Conservation (phyloP, 2,888 invertebrate genomes). For the Aspidiotus rigidus region DNA sequence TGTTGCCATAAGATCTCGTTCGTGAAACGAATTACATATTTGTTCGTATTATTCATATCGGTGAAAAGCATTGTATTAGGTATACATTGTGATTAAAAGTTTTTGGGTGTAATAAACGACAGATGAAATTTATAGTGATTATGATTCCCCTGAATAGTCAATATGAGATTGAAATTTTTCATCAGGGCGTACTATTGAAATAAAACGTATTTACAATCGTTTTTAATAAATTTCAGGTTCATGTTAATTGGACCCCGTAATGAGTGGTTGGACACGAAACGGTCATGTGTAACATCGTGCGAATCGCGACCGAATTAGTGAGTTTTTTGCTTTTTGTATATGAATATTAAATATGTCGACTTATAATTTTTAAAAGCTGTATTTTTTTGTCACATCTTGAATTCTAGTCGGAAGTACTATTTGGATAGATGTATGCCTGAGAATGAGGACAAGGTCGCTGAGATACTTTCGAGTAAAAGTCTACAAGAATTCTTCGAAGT, state of each 20-base stretch:
- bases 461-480: constrained; percentile 47
- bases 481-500: constrained; percentile 48
- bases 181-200: background rate
- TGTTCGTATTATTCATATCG: too few relatives aligned
- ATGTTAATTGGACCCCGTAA: background rate
- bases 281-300: background rate
- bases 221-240: constrained; percentile 1
- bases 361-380: too few relatives aligned
- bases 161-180: too few relatives aligned
- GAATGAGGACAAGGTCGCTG: constrained; percentile 43
- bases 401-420: constrained; percentile 45
- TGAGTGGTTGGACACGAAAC: constrained; percentile 20
- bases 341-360: too few relatives aligned
- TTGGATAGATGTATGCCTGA: constrained; percentile 50
- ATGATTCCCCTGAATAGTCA: too few relatives aligned
- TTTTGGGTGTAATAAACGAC: too few relatives aligned
- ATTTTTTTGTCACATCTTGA: background rate
- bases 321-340: background rate
- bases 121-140: too few relatives aligned
- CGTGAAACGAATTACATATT: too few relatives aligned
- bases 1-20: too few relatives aligned
- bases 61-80: too few relatives aligned
- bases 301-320: constrained; percentile 6
- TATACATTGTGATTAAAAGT: too few relatives aligned
- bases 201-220: background rate